Conservation (phyloP, 1,140 invertebrate genomes). For the Leptopilina boulardi region DNA sequence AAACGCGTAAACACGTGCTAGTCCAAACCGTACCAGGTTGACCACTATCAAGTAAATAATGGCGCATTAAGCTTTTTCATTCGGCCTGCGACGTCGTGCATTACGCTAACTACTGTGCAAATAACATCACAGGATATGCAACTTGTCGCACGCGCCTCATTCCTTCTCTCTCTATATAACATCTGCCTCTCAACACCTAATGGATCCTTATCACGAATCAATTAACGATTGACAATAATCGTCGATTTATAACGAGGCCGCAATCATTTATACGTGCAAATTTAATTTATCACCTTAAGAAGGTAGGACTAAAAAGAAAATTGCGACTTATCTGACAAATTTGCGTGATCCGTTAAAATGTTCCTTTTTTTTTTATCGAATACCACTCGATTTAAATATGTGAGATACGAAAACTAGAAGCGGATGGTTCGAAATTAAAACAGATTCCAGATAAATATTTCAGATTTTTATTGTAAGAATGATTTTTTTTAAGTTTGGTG, state of each 20-base stretch:
- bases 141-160: slow-evolving; percentile 30
- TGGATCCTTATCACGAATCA: slow-evolving; percentile 45
- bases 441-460: too few species aligned
- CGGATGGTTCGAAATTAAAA: too few species aligned
- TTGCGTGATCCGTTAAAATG: slow-evolving; percentile 26
- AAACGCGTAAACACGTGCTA: slow-evolving; percentile 75
- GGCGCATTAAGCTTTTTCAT: slow-evolving; percentile 75
- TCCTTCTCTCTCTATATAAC: not conserved
- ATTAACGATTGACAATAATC: slow-evolving; percentile 43
- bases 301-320: not conserved
- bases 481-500: too few species aligned
- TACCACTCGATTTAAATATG: not conserved
- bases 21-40: slow-evolving; percentile 68
- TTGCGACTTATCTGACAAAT: slow-evolving; percentile 17
- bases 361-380: slow-evolving; percentile 4
- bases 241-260: not conserved
- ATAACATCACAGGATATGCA: slow-evolving; percentile 33
- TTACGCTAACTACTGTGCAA: slow-evolving; percentile 54
- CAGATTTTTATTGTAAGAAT: too few species aligned
- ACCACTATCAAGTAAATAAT: slow-evolving; percentile 76
- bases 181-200: slow-evolving; percentile 5
- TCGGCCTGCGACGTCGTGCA: slow-evolving; percentile 62
- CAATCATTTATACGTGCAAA: slow-evolving; percentile 30
- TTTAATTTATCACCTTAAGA: not conserved
- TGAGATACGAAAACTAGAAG: too few species aligned